phyloP scores from a whole-genome alignment of 2,888 invertebrate genomes.

The Mylabris sibirica region DNA sequence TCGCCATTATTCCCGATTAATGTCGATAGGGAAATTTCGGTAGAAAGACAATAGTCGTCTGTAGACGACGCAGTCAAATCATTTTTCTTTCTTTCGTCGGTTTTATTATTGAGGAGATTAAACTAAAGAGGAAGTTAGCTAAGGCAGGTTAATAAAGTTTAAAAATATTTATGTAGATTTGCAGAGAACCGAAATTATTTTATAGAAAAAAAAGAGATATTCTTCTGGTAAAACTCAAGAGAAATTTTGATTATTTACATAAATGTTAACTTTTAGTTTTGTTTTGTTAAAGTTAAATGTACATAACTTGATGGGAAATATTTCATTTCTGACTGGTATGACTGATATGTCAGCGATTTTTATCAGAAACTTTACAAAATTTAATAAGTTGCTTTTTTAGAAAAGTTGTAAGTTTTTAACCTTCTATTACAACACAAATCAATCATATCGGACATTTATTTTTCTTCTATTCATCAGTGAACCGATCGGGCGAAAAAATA shows the following conservation, averaged over 20 bases:
- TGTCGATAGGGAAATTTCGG: constrained; percentile 16
- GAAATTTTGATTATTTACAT: constrained; percentile 9
- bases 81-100: neutral
- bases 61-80: neutral
- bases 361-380: neutral
- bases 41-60: neutral
- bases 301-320: neutral
- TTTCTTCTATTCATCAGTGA: neutral
- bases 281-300: neutral
- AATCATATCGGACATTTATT: neutral
- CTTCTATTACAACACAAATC: neutral
- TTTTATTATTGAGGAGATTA: neutral
- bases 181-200: neutral
- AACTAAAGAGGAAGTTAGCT: neutral
- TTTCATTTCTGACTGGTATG: neutral
- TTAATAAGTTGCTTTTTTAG: neutral
- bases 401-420: neutral
- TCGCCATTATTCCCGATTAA: constrained; percentile 22
- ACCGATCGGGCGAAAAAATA: neutral
- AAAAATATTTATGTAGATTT: neutral
- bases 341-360: neutral
- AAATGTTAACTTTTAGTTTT: neutral
- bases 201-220: neutral
- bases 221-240: neutral
- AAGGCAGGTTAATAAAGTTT: neutral